Conservation (phyloP, 35 echinoderm and acorn worm genomes). For the Lytechinus pictus region DNA sequence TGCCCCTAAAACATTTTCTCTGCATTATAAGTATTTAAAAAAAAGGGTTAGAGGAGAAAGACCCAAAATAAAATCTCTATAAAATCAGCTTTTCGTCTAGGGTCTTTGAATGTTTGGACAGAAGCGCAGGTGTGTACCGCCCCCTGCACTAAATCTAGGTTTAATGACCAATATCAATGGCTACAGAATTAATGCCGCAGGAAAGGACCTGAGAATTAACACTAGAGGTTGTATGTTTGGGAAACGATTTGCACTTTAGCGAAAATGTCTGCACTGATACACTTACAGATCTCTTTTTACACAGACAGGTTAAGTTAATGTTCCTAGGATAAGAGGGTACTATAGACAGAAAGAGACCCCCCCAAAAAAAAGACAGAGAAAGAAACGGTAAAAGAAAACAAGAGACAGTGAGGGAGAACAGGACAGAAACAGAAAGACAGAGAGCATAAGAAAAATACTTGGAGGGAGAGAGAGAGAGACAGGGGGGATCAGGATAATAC, state of each 20-base stretch:
- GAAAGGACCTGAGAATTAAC: background rate
- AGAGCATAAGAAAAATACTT: background rate
- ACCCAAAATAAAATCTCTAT: background rate
- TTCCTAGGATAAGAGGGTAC: background rate
- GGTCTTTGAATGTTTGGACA: background rate
- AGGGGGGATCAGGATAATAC: background rate
- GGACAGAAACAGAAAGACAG: background rate
- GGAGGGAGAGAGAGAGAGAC: background rate
- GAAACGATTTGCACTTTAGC: background rate
- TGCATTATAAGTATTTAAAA: background rate
- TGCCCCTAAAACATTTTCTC: background rate
- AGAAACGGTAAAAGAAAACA: background rate
- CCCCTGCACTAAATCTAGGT: background rate
- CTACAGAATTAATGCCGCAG: background rate
- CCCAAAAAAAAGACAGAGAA: too few relatives aligned
- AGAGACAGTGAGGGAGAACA: background rate
- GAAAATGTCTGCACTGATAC: background rate
- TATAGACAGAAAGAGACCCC: background rate
- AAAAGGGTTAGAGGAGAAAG: background rate
- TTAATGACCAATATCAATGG: slow-evolving; percentile 12
- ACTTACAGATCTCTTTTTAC: background rate
- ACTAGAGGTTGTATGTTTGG: slow-evolving; percentile 2
- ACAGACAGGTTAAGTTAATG: background rate
- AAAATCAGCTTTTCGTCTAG: background rate
- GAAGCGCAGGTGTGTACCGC: background rate